phyloP scores from a whole-genome alignment of 2,113 vertebrate genomes.

The Blennius ocellaris region DNA sequence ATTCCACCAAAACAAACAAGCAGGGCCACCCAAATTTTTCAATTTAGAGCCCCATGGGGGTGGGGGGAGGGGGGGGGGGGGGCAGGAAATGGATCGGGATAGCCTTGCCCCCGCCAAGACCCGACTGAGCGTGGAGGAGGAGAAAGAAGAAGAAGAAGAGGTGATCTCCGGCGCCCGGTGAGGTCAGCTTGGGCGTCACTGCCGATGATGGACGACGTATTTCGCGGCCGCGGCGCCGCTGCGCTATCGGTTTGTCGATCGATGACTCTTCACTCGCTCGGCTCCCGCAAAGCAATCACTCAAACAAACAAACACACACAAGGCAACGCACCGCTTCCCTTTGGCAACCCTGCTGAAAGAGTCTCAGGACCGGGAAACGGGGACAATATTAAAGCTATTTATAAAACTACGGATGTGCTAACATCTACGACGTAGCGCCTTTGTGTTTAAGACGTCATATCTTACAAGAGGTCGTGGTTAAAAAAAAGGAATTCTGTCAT shows the following conservation, averaged over 20 bases:
- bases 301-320: constrained; percentile 48
- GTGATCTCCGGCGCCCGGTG: constrained; percentile 7
- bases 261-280: constrained; percentile 21
- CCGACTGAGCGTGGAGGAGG: constrained; percentile 63
- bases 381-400: too few species aligned
- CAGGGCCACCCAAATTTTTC: constrained; percentile 98
- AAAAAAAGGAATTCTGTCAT: too few species aligned
- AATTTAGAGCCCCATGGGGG: constrained; percentile 92
- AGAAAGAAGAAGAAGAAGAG: constrained; percentile 28
- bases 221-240: constrained; percentile 73
- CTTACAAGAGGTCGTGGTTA: too few species aligned
- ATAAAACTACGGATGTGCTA: too few species aligned
- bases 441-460: too few species aligned
- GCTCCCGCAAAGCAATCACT: constrained; percentile 37
- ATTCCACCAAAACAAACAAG: constrained; percentile 98
- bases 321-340: constrained; percentile 4
- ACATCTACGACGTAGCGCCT: too few species aligned
- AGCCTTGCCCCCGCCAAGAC: constrained; percentile 70
- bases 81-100: constrained; percentile 92
- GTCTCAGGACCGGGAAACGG: too few species aligned
- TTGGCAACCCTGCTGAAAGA: constrained; percentile 13
- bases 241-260: constrained; percentile 67
- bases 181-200: constrained; percentile 15
- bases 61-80: constrained; percentile 56
- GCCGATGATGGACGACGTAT: constrained; percentile 69